A percentile compares a stretch with the other conserved stretches of the same genome.
Evolutionary conservation across 2,113 vertebrate species (phyloP).

Genomic region (Rutilus rutilus): DNA sequence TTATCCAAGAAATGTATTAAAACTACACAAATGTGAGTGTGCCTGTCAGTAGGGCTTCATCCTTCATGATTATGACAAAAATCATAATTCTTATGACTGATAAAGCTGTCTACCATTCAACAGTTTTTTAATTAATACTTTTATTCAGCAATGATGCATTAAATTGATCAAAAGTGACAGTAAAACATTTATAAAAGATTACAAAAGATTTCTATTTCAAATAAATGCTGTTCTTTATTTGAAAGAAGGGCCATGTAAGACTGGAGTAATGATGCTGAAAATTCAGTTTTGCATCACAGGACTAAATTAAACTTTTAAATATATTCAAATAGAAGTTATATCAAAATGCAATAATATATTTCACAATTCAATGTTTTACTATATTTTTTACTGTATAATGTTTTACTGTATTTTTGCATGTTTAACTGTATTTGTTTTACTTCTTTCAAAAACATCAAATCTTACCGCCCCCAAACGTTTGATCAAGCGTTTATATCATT

Average conservation of each 20-base stretch:
- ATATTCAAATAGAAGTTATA: neutral
- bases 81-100: too few relatives aligned
- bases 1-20: neutral
- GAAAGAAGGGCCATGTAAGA: neutral
- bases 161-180: too few relatives aligned
- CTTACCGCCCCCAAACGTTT: too few relatives aligned
- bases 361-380: neutral
- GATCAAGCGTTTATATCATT: too few relatives aligned
- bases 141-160: too few relatives aligned
- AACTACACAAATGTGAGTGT: neutral
- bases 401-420: too few relatives aligned
- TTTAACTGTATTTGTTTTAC: too few relatives aligned
- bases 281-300: neutral
- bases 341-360: neutral
- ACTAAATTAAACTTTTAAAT: neutral
- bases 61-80: too few relatives aligned
- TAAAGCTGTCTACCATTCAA: too few relatives aligned
- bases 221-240: neutral
- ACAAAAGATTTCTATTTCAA: neutral
- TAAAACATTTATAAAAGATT: neutral
- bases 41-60: neutral
- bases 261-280: neutral
- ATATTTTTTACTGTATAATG: too few relatives aligned
- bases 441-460: too few relatives aligned
- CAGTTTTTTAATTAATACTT: too few relatives aligned